A percentile compares a stretch with the other conserved stretches of the same genome.
Conservation (phyloP, 2,113 vertebrate genomes). For the Holacanthus passer region DNA sequence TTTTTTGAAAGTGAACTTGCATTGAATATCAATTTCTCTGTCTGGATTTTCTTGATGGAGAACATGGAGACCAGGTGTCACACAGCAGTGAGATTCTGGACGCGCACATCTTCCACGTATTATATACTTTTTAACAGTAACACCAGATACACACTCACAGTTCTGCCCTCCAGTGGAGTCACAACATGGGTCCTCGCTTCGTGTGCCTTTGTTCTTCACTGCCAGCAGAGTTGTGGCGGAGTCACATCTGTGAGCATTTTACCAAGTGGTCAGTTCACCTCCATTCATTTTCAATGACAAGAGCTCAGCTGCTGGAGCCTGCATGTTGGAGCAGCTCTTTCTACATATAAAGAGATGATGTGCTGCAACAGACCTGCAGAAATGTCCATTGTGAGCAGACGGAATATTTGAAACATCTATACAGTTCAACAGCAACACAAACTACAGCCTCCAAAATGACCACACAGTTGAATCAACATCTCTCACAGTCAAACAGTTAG, state of each 20-base stretch:
- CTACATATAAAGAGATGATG: no score
- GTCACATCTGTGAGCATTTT: conserved; percentile 31
- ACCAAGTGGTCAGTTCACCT: background rate
- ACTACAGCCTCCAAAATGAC: background rate
- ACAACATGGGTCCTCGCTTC: background rate
- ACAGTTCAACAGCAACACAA: background rate
- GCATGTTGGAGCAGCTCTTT: background rate
- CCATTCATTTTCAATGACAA: conserved; percentile 25
- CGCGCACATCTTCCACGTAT: background rate
- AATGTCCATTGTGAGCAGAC: background rate
- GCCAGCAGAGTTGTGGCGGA: conserved; percentile 1
- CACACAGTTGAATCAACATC: background rate
- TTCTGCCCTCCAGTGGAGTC: background rate
- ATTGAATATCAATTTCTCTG: background rate
- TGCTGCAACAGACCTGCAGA: background rate
- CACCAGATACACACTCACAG: background rate
- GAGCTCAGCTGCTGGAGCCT: background rate
- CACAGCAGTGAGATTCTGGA: background rate
- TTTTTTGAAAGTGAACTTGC: background rate
- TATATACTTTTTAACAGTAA: background rate
- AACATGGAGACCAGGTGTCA: background rate
- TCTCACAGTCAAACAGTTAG: background rate
- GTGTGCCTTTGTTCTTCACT: background rate
- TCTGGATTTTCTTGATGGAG: background rate
- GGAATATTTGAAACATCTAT: background rate